Percentiles rank a stretch among this genome's conserved stretches.
These are phyloP conservation scores for Drosophila bifasciata DNA, from an alignment of 1,140 invertebrate genomes.

Conservation along the genomic window DNA sequence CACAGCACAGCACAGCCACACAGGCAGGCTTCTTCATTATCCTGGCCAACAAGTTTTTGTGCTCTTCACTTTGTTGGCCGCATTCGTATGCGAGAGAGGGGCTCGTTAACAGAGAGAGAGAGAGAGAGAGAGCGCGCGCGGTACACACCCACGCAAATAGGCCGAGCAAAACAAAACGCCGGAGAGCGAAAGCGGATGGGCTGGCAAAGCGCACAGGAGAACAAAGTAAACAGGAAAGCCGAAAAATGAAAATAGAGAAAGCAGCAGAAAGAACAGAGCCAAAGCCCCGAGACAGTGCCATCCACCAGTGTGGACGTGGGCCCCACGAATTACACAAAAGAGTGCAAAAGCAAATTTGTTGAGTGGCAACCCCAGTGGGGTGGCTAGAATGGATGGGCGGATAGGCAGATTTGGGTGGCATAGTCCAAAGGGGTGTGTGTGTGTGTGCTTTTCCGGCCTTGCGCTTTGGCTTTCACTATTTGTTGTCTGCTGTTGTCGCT, in stretches of 20 bases:
- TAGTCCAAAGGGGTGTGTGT: conserved; percentile 18
- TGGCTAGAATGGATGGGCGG: not conserved
- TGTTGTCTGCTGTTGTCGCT: conserved; percentile 35
- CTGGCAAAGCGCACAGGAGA: conserved; percentile 35
- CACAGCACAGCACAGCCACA: no score
- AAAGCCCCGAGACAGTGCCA: not conserved
- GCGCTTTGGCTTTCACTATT: conserved; percentile 47
- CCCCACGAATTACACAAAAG: conserved; percentile 36
- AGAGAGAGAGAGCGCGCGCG: not conserved
- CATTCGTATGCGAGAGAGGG: conserved; percentile 33
- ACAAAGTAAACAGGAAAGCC: conserved; percentile 57
- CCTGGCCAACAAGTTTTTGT: conserved; percentile 65
- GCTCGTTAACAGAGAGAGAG: not conserved
- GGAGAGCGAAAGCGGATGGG: conserved; percentile 40
- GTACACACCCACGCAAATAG: conserved; percentile 45
- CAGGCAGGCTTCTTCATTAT: conserved; percentile 44
- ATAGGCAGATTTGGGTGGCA: not conserved
- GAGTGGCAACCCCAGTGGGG: conserved; percentile 12
- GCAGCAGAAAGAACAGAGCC: conserved; percentile 5
- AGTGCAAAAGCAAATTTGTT: conserved; percentile 36
- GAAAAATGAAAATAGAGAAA: conserved; percentile 2
- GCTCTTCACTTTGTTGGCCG: conserved; percentile 34
- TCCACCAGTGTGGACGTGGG: conserved; percentile 19
- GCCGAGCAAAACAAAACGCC: conserved; percentile 71
- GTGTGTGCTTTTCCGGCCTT: conserved; percentile 59